These are phyloP conservation scores for Xenotilapia caudafasciata DNA, from an alignment of 2,113 vertebrate species.

Conservation along the genomic window DNA sequence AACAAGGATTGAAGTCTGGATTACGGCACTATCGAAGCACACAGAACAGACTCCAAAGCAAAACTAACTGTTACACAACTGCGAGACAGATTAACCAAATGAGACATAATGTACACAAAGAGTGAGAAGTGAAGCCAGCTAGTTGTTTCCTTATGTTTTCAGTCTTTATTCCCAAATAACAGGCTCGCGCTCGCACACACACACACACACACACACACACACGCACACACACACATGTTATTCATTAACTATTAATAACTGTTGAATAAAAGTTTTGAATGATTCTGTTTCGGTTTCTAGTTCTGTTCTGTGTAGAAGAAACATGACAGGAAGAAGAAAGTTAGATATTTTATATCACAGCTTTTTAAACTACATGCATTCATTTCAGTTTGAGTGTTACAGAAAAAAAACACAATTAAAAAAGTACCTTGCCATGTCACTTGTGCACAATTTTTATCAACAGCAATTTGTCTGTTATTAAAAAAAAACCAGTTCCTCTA, in stretches of 20 bases:
- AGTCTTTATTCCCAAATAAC: background rate
- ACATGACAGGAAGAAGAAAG: background rate
- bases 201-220: background rate
- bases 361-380: background rate
- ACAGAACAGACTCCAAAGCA: background rate
- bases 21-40: background rate
- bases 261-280: background rate
- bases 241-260: background rate
- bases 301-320: background rate
- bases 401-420: background rate
- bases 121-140: background rate
- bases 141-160: background rate
- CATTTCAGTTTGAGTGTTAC: background rate
- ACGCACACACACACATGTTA: background rate
- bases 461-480: background rate
- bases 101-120: background rate
- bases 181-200: fast-evolving
- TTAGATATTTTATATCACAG: background rate
- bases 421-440: background rate
- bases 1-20: background rate
- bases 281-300: background rate
- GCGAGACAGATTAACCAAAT: background rate
- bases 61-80: background rate
- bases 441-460: background rate
- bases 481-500: background rate